Evolutionary conservation across 1,140 invertebrate genomes (phyloP).

Genomic region (Danaus melanippus): DNA sequence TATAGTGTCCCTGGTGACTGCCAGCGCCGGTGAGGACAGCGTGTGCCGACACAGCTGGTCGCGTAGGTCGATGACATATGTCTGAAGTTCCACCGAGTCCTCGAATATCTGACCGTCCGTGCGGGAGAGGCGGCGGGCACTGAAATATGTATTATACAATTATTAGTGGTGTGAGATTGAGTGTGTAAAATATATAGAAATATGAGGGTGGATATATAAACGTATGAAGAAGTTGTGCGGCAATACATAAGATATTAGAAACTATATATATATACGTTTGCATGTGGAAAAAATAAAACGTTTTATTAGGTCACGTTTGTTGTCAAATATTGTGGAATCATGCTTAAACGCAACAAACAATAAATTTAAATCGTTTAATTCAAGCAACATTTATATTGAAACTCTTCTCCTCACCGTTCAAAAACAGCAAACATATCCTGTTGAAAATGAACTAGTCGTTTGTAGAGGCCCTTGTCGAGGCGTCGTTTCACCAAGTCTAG

Average conservation of each 20-base stretch:
- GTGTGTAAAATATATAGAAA: background rate
- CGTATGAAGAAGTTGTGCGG: background rate
- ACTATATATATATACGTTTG: no score
- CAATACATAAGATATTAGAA: background rate
- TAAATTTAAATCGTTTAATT: no score
- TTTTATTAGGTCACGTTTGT: no score
- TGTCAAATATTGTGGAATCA: no score
- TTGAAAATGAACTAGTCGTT: conserved; percentile 94
- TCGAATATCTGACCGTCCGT: conserved; percentile 96
- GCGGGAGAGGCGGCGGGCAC: conserved; percentile 87
- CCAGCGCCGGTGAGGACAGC: conserved; percentile 89
- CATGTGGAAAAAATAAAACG: no score
- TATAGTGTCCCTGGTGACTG: conserved; percentile 83
- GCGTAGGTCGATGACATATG: conserved; percentile 88
- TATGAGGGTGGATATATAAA: background rate
- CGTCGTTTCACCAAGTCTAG: conserved; percentile 89
- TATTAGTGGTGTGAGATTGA: background rate
- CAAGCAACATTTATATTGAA: no score
- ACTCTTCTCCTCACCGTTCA: conserved; percentile 71
- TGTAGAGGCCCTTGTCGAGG: conserved; percentile 90
- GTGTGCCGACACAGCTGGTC: conserved; percentile 84
- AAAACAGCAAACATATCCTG: conserved; percentile 96
- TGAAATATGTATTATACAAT: conserved; percentile 14
- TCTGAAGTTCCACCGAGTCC: conserved; percentile 94
- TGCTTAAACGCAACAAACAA: no score